These are phyloP conservation scores for Tetanocera ferruginea DNA, from an alignment of 2,888 invertebrate genomes.

Conservation along the genomic window DNA sequence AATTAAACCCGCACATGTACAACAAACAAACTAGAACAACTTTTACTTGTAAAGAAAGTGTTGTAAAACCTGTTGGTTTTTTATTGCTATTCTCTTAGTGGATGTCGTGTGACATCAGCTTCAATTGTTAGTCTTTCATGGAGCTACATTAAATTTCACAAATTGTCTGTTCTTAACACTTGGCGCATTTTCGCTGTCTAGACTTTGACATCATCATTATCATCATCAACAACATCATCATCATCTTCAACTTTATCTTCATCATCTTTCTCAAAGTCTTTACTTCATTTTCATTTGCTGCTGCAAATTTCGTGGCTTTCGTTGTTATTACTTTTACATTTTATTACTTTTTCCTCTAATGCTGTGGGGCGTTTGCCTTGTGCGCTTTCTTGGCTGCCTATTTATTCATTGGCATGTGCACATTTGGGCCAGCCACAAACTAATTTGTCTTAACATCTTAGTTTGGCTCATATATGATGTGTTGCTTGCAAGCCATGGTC, in stretches of 20 bases:
- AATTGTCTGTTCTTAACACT: too few species aligned
- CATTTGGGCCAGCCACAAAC: conserved; percentile 17
- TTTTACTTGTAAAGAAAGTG: conserved; percentile 31
- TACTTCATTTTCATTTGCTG: background rate
- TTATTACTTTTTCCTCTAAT: background rate
- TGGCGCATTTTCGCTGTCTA: too few species aligned
- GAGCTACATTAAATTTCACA: too few species aligned
- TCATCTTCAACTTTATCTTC: too few species aligned
- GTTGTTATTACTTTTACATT: background rate
- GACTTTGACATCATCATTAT: too few species aligned
- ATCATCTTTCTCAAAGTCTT: too few species aligned
- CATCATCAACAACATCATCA: too few species aligned
- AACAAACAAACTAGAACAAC: background rate
- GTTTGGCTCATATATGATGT: too few species aligned
- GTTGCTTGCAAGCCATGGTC: background rate
- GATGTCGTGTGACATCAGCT: background rate
- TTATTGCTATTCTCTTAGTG: background rate
- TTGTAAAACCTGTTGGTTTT: background rate
- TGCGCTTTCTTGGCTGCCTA: background rate
- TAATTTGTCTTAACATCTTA: background rate
- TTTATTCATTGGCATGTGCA: background rate
- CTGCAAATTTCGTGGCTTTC: background rate
- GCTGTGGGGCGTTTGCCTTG: background rate
- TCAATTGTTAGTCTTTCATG: background rate
- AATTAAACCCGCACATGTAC: background rate